Evolutionary conservation across 92 coral and sea anemone species (phyloP).

Genomic region (Anthopleura xanthogrammica): DNA sequence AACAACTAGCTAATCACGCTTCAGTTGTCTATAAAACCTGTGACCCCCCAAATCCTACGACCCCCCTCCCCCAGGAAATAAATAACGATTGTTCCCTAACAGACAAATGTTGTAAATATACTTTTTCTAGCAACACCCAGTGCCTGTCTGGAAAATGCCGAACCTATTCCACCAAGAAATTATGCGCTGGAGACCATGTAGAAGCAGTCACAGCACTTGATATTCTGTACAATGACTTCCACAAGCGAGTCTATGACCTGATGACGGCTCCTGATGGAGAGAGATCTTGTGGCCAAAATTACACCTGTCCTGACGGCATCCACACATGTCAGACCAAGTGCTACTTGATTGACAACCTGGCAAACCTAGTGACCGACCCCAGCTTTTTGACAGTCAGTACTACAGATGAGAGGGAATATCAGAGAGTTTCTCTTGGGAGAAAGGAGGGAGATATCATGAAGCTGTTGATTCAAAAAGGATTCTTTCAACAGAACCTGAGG

Average conservation of each 20-base stretch:
- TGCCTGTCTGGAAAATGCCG: constrained; percentile 94
- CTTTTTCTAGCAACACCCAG: constrained; percentile 53
- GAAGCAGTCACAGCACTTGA: constrained; percentile 97
- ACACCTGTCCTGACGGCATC: constrained; percentile 92
- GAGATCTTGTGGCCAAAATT: constrained; percentile 81
- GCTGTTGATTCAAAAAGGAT: constrained; percentile 69
- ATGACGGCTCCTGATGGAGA: constrained; percentile 68
- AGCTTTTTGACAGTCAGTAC: constrained; percentile 93
- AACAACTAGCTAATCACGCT: too few species aligned
- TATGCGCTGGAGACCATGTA: constrained; percentile 93
- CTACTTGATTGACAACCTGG: constrained; percentile 88
- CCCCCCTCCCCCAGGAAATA: neutral
- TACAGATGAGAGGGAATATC: constrained; percentile 96
- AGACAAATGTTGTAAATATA: neutral
- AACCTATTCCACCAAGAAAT: constrained; percentile 47
- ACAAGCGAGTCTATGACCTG: constrained; percentile 76
- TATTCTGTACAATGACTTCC: constrained; percentile 90
- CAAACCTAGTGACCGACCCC: constrained; percentile 96
- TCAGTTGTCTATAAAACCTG: too few species aligned
- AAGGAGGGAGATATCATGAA: constrained; percentile 99
- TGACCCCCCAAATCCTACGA: too few species aligned
- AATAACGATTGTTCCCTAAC: neutral
- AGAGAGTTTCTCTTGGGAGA: constrained; percentile 95
- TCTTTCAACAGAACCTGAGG: constrained; percentile 74
- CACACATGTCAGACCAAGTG: constrained; percentile 96